Conservation (phyloP, 2,797 vertebrate species). For the Numenius phaeopus region DNA sequence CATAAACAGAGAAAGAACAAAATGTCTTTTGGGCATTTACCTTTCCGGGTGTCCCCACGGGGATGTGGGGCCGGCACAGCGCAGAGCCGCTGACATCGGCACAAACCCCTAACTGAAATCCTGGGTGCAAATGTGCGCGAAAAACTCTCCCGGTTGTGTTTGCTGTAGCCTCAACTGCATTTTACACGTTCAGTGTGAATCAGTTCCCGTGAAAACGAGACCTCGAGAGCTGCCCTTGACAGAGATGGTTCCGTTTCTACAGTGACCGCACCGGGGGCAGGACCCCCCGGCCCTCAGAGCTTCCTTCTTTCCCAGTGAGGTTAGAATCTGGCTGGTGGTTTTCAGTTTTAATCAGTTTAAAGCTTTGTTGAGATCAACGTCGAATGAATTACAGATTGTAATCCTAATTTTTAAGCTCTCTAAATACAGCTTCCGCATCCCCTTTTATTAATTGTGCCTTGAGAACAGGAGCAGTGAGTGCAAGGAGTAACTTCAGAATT, state of each 20-base stretch:
- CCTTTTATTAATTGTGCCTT: not conserved
- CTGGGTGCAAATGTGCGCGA: too few relatives aligned
- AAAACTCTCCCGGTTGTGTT: not conserved
- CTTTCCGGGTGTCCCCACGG: not conserved
- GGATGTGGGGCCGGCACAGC: not conserved
- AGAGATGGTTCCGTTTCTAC: not conserved
- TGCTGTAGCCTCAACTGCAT: not conserved
- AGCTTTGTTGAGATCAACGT: not conserved
- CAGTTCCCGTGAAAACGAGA: not conserved
- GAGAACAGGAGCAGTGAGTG: not conserved
- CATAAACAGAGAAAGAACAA: not conserved
- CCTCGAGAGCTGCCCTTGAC: not conserved
- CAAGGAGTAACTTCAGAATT: not conserved
- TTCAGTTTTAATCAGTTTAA: not conserved
- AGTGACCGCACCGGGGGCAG: not conserved
- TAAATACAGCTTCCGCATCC: not conserved
- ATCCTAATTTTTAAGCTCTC: not conserved
- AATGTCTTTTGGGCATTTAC: not conserved
- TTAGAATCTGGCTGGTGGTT: not conserved
- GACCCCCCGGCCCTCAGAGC: too few relatives aligned
- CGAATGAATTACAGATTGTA: not conserved
- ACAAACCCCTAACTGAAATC: accelerated
- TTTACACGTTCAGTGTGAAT: not conserved
- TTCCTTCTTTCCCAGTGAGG: not conserved
- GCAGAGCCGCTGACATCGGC: not conserved